Evolutionary conservation across 2,113 vertebrate genomes (phyloP).

Genomic region (Nesospiza acunhae): DNA sequence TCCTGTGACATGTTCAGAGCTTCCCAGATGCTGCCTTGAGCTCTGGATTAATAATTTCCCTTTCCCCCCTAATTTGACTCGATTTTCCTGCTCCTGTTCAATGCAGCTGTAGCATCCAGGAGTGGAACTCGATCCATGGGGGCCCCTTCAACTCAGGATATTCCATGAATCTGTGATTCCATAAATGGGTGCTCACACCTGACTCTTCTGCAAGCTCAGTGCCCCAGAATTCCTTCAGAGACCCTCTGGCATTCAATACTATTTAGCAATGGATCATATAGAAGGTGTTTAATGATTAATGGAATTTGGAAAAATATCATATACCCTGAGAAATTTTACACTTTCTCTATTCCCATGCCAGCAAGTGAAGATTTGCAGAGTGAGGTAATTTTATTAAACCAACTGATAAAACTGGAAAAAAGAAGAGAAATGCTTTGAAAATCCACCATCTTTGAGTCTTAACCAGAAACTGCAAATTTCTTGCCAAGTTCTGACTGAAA

Average conservation of each 20-base stretch:
- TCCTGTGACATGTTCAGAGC: neutral
- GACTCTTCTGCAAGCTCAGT: neutral
- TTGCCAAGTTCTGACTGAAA: neutral
- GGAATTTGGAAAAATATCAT: neutral
- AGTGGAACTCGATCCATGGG: neutral
- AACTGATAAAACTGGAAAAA: neutral
- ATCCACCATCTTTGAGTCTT: neutral
- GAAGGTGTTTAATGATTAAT: constrained; percentile 5
- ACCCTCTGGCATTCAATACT: neutral
- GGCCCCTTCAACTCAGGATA: neutral
- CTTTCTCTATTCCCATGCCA: neutral
- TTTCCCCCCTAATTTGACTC: neutral
- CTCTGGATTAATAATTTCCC: neutral
- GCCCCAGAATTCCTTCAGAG: neutral
- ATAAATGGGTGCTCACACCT: neutral
- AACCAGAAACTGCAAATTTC: neutral
- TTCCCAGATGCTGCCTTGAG: neutral
- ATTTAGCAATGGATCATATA: neutral
- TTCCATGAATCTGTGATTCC: neutral
- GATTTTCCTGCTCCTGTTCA: neutral
- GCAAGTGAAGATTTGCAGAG: neutral
- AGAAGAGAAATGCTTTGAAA: neutral
- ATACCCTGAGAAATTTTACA: neutral
- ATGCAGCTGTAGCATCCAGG: neutral
- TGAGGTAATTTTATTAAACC: constrained; percentile 13